These are phyloP conservation scores for Epistrophe eligans DNA, from an alignment of 2,888 invertebrate genomes.

Conservation along the genomic window DNA sequence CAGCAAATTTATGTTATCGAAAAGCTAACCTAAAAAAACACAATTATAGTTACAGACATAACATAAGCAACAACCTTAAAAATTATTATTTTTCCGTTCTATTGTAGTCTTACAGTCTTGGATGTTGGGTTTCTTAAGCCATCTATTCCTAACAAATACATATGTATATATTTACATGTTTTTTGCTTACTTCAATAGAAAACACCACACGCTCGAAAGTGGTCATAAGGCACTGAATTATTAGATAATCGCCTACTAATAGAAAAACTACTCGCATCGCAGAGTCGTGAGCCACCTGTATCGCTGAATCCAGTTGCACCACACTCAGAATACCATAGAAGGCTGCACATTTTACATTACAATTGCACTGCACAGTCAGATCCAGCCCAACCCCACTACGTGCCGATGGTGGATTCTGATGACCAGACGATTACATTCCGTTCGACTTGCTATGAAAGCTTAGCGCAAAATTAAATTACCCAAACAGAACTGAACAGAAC, in stretches of 20 bases:
- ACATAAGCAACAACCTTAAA: constrained; percentile 3
- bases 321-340: constrained; percentile 59
- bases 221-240: constrained; percentile 73
- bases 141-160: no score
- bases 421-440: constrained; percentile 74
- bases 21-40: constrained; percentile 14
- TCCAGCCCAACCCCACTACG: constrained; percentile 69
- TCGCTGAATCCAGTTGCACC: constrained; percentile 51
- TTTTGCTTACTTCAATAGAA: constrained; percentile 33
- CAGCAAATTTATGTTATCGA: no score
- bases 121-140: constrained; percentile 13
- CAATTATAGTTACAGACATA: constrained; percentile 23
- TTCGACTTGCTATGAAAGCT: constrained; percentile 66
- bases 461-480: constrained; percentile 72
- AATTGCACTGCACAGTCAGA: constrained; percentile 28
- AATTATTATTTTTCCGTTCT: constrained; percentile 17
- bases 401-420: constrained; percentile 68
- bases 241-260: constrained; percentile 71
- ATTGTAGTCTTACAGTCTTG: neutral
- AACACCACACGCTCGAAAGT: constrained; percentile 49
- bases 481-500: constrained; percentile 40
- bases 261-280: constrained; percentile 69
- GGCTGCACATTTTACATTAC: constrained; percentile 28
- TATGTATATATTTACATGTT: neutral
- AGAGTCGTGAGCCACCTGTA: constrained; percentile 73